Evolutionary conservation across 1,140 invertebrate genomes (phyloP), one percentile per base, ranked within the genome.

Genomic region (Aporrectodea caliginosa): DNA sequence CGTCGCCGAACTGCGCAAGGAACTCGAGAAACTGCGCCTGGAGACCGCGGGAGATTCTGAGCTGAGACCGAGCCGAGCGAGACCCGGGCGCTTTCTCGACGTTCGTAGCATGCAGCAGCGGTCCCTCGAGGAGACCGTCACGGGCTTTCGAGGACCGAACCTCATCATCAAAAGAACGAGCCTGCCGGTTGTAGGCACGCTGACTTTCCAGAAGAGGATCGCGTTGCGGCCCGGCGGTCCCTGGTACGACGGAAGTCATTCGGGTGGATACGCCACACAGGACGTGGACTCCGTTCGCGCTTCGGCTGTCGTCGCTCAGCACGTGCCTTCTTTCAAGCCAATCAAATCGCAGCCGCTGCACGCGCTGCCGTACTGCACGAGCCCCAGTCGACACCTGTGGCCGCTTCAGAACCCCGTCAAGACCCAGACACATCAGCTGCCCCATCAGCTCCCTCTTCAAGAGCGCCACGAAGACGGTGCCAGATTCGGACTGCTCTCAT

Each of bases 1-100:
- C 29, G 91, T 93, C 82, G 87, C 93, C 73, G 93, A 94, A 86
- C 89, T 94, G 69, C 92, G 93, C 78, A 91, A 93, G 82, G 94
- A 94, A 85, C 93, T 93, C 72, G 91, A 92, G 83, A 91, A 91
- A 82, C 85, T 93, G 73, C 92, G 92, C n/a, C 33, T 35, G 6
- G 75, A 76, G 31, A 76, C 75, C 31, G 29, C 43, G 6, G 43
- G 43, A 58, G 43, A 58, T 22, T 6, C 6, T 22, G 43, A 58
- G 6, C 6, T 22, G 6, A 58, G 22, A 58, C 22, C 6, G 6
- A 6, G 43, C 6, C 6, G 6, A 22, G 43, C 43, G 6, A 58
- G 43, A 22, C 43, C 43, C 43, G 43, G 43, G 22, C 6, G 43
- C 6, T 58, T 58, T 22, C 6, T 22, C 43, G 43, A 58, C 43